Conservation (phyloP, 2,113 vertebrate species). For the Proteles cristata region DNA sequence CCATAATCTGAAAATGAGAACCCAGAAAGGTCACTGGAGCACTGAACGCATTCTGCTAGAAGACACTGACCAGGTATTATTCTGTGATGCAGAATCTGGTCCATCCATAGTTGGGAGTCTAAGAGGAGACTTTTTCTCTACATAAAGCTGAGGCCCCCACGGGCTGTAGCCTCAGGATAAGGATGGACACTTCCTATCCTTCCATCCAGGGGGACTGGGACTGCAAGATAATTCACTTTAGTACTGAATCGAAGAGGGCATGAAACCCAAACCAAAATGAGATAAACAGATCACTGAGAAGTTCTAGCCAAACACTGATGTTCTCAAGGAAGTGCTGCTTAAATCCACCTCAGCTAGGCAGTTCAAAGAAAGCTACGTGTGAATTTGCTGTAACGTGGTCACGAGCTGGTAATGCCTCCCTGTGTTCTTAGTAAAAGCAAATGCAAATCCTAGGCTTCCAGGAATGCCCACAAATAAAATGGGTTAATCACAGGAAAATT, state of each 20-base stretch:
- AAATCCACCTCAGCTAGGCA: neutral
- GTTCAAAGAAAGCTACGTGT: neutral
- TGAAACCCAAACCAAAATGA: neutral
- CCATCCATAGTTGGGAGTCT: neutral
- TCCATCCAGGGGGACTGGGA: no score
- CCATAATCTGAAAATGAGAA: neutral
- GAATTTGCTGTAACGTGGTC: neutral
- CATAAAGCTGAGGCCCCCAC: neutral
- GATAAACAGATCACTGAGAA: neutral
- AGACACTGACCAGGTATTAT: neutral
- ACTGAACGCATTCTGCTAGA: neutral
- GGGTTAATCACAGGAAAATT: neutral
- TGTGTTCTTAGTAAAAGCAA: neutral
- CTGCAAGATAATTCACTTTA: neutral
- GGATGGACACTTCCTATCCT: neutral
- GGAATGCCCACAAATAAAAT: neutral
- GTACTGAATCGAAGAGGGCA: neutral
- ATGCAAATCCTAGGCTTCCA: neutral
- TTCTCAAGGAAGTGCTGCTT: neutral
- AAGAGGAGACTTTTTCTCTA: neutral
- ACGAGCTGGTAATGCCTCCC: neutral
- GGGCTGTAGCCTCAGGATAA: neutral
- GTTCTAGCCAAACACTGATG: neutral
- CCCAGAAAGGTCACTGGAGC: neutral
- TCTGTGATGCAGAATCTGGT: neutral